Evolutionary conservation across 2,113 vertebrate genomes (phyloP).

Genomic region (Pseudorasbora parva): DNA sequence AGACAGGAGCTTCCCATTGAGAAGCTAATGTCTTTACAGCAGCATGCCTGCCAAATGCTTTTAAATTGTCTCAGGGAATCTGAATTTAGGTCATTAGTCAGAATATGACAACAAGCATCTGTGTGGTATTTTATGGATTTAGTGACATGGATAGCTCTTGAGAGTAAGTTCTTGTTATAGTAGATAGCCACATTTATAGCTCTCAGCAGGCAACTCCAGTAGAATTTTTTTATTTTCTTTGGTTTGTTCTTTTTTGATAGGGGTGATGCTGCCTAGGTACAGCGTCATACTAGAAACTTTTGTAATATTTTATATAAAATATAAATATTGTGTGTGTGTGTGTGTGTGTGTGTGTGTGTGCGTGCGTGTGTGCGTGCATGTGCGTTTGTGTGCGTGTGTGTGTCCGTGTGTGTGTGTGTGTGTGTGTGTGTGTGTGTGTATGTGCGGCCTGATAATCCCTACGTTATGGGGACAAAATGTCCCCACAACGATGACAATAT

Average conservation of each 20-base stretch:
- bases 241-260: not conserved
- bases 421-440: too few species aligned
- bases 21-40: conserved; percentile 60
- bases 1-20: conserved; percentile 55
- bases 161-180: conserved; percentile 28
- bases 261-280: not conserved
- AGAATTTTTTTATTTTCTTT: not conserved
- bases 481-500: too few species aligned
- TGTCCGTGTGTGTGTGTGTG: too few species aligned
- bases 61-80: conserved; percentile 54
- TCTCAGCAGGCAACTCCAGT: conserved; percentile 22
- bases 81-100: conserved; percentile 56
- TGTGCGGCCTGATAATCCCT: too few species aligned
- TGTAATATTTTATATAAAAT: too few species aligned
- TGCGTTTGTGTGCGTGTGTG: too few species aligned
- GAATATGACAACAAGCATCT: conserved; percentile 47
- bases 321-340: too few species aligned
- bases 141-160: conserved; percentile 27
- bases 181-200: conserved; percentile 41
- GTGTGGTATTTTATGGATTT: conserved; percentile 45
- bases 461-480: too few species aligned
- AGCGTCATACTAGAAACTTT: not conserved
- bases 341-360: too few species aligned
- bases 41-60: conserved; percentile 58
- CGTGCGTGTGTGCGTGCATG: too few species aligned